Conservation (phyloP, 2,888 invertebrate genomes). For the Gibbula magus region DNA sequence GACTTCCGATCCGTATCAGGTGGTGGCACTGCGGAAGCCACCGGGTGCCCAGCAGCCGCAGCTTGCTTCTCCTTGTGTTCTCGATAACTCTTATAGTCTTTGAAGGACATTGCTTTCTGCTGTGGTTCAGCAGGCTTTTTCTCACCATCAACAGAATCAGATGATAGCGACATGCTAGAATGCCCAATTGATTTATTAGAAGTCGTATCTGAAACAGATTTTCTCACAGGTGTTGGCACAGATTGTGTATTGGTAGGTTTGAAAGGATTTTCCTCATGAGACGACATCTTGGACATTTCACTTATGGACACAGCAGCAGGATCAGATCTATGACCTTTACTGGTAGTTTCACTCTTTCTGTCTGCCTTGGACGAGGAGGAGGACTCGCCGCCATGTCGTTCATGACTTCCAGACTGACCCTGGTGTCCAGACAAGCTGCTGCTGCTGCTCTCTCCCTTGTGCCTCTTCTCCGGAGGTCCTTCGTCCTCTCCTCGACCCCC, state of each 20-base stretch:
- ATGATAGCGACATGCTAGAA: background rate
- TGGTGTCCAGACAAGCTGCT: background rate
- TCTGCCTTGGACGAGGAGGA: conserved; percentile 12
- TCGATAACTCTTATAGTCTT: conserved; percentile 35
- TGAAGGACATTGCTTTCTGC: conserved; percentile 15
- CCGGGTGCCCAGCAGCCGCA: conserved; percentile 9
- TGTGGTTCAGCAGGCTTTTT: background rate
- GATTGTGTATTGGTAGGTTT: background rate
- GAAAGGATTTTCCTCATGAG: background rate
- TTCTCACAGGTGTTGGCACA: background rate
- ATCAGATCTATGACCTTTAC: background rate
- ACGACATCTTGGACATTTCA: background rate
- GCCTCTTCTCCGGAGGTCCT: conserved; percentile 22
- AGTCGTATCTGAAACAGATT: background rate
- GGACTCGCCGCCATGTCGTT: conserved; percentile 3
- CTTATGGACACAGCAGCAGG: background rate
- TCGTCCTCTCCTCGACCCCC: conserved; percentile 5
- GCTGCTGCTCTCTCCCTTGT: background rate
- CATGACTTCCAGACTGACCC: background rate
- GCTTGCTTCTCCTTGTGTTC: conserved; percentile 29
- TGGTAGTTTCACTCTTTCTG: background rate
- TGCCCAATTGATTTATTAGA: background rate
- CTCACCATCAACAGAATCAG: background rate
- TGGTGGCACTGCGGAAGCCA: background rate
- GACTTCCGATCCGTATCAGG: conserved; percentile 11